phyloP scores from a whole-genome alignment of 2,888 invertebrate genomes.

The Bursaphelenchus okinawaensis region DNA sequence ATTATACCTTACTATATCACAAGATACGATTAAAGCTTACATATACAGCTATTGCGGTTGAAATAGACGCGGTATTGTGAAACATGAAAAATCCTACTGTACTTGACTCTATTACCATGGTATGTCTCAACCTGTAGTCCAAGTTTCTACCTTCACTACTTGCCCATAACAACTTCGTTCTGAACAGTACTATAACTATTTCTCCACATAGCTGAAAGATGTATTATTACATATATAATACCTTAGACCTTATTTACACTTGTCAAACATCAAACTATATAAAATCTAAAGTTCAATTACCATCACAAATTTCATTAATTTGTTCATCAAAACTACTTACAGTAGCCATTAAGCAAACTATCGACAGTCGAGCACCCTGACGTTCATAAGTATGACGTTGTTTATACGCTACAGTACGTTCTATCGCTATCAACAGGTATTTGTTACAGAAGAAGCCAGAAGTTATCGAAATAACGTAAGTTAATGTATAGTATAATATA shows the following conservation, averaged over 20 bases:
- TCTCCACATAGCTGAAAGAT: no score
- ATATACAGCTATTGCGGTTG: neutral
- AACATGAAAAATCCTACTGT: neutral
- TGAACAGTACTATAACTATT: no score
- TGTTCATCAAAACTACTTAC: neutral
- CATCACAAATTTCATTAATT: neutral
- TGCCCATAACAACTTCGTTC: neutral
- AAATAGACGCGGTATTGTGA: neutral
- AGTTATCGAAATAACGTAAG: neutral
- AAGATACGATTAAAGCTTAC: no score
- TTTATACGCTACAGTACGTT: neutral
- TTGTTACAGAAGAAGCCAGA: neutral
- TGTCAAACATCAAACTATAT: neutral
- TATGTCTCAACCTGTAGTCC: no score
- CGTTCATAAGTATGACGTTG: neutral
- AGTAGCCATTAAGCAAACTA: neutral
- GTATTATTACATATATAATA: no score
- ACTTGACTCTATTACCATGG: no score
- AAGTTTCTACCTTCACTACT: no score
- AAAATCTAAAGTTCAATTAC: neutral
- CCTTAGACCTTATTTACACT: no score
- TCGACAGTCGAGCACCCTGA: neutral
- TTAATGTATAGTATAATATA: neutral
- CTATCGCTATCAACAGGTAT: neutral
- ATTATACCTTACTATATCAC: no score